A percentile compares a stretch with the other conserved stretches of the same genome.
phyloP scores from a whole-genome alignment of 2,888 invertebrate species.

The Apodemia mormo region DNA sequence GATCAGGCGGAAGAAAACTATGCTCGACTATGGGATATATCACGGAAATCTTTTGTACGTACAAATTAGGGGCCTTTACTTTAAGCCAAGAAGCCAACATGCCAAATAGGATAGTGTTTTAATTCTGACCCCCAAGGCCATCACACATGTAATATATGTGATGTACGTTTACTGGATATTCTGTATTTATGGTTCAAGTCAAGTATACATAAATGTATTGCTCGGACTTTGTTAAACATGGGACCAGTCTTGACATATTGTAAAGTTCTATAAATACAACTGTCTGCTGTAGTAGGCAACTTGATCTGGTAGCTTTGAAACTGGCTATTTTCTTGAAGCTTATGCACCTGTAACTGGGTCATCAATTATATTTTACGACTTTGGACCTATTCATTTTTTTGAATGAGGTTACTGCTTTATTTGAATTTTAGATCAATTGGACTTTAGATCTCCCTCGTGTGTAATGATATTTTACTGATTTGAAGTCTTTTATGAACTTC shows the following conservation, averaged over 20 bases:
- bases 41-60: conserved; percentile 22
- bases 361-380: background rate
- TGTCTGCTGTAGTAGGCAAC: background rate
- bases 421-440: conserved; percentile 4
- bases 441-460: conserved; percentile 20
- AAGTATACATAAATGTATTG: background rate
- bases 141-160: background rate
- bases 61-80: conserved; percentile 18
- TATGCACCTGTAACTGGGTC: background rate
- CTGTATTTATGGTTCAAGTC: background rate
- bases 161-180: background rate
- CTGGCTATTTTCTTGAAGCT: background rate
- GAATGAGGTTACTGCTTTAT: conserved; percentile 22
- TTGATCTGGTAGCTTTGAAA: background rate
- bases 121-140: conserved; percentile 35
- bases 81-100: conserved; percentile 29
- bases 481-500: background rate
- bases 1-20: background rate
- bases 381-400: background rate
- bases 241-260: background rate
- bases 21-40: conserved; percentile 24
- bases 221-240: background rate
- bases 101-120: conserved; percentile 38
- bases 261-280: background rate
- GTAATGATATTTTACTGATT: conserved; percentile 11